These are phyloP conservation scores for Lycopodina hypogea DNA, from an alignment of 37 sponge, comb jelly and placozoan species.

Conservation along the genomic window DNA sequence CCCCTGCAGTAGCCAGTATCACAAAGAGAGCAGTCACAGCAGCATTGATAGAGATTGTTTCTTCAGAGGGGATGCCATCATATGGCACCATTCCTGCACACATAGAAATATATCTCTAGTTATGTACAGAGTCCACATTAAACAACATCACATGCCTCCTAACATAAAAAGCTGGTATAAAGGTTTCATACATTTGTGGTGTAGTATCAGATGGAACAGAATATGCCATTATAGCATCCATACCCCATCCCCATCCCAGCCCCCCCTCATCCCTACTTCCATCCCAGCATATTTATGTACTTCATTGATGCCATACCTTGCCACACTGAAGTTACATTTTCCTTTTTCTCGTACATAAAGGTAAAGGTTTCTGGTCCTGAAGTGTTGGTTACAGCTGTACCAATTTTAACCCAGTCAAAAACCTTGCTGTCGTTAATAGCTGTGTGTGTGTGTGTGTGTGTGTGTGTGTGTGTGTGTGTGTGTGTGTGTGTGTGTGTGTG, in stretches of 20 bases:
- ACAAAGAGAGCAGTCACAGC: conserved; percentile 26
- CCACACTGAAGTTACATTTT: neutral
- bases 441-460: conserved; percentile 5
- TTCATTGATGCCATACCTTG: neutral
- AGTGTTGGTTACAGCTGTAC: neutral
- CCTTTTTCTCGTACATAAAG: neutral
- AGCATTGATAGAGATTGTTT: neutral
- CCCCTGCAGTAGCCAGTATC: conserved; percentile 7
- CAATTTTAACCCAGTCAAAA: neutral
- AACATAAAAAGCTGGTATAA: too few species aligned
- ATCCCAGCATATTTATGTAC: too few species aligned
- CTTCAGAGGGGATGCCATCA: conserved; percentile 40
- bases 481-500: too few species aligned
- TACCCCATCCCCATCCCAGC: too few species aligned
- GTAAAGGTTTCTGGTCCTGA: neutral
- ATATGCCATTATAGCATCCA: too few species aligned
- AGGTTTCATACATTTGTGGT: too few species aligned
- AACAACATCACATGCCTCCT: too few species aligned
- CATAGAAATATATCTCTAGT: too few species aligned
- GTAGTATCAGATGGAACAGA: too few species aligned
- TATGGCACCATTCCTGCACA: conserved; percentile 29
- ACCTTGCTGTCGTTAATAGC: neutral
- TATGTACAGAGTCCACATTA: too few species aligned
- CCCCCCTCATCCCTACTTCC: too few species aligned
- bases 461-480: too few species aligned